Evolutionary conservation across 2,888 invertebrate genomes (phyloP).

Genomic region (Oligia latruncula): DNA sequence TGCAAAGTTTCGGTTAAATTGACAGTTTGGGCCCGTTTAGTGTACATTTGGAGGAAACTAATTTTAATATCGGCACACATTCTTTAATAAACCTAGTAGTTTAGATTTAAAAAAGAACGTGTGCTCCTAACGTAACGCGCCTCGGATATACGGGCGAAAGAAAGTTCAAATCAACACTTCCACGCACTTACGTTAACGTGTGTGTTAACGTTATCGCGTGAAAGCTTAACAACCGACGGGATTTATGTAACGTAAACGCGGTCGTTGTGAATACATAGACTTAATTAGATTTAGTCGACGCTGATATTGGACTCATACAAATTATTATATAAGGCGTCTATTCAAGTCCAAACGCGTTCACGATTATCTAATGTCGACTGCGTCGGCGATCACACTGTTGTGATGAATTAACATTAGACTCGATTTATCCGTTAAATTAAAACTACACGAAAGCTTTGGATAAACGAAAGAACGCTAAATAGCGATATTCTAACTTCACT

Average conservation of each 20-base stretch:
- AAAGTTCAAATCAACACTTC: slow-evolving; percentile 64
- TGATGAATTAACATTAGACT: slow-evolving; percentile 47
- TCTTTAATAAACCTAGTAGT: slow-evolving; percentile 35
- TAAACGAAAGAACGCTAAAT: slow-evolving; percentile 61
- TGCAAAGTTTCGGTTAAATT: slow-evolving; percentile 63
- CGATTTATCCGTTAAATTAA: slow-evolving; percentile 62
- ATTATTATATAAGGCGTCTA: slow-evolving; percentile 77
- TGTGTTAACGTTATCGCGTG: slow-evolving; percentile 59
- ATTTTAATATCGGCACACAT: slow-evolving; percentile 45
- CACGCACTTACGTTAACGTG: slow-evolving; percentile 55
- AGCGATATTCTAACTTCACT: slow-evolving; percentile 64
- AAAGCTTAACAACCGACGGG: slow-evolving; percentile 56
- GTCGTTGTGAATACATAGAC: slow-evolving; percentile 74
- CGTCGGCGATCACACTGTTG: slow-evolving; percentile 44
- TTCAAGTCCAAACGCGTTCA: slow-evolving; percentile 71
- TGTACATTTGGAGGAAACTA: slow-evolving; percentile 54
- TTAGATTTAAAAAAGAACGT: slow-evolving; percentile 41
- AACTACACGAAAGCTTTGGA: slow-evolving; percentile 67
- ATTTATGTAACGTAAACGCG: slow-evolving; percentile 66
- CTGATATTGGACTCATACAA: slow-evolving; percentile 78
- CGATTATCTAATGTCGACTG: slow-evolving; percentile 52
- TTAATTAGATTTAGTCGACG: slow-evolving; percentile 74
- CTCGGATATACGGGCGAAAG: slow-evolving; percentile 30
- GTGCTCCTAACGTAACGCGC: slow-evolving; percentile 40
- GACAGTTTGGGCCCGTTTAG: slow-evolving; percentile 60